A percentile compares a stretch with the other conserved stretches of the same genome.
These are phyloP conservation scores for Myiothlypis coronata DNA, from an alignment of 2,797 vertebrate genomes.

Conservation along the genomic window DNA sequence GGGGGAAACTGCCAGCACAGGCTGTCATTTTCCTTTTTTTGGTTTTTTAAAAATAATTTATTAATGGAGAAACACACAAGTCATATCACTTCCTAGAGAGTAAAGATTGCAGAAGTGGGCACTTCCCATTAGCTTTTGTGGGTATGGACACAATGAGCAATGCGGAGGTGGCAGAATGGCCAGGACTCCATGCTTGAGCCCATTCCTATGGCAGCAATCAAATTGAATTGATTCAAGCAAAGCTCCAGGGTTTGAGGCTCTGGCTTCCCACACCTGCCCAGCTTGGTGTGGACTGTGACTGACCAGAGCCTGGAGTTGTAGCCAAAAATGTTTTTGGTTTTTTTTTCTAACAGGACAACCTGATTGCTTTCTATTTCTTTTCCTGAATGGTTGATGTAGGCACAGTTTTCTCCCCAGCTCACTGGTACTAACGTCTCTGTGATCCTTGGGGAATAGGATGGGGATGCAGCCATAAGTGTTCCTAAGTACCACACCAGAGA, in stretches of 20 bases:
- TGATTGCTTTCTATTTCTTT: background rate
- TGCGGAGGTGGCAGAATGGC: background rate
- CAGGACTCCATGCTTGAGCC: background rate
- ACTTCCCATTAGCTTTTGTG: slow-evolving; percentile 29
- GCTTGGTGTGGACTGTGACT: background rate
- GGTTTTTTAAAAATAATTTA: slow-evolving; percentile 55
- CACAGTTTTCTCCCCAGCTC: background rate
- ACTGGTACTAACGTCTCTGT: background rate
- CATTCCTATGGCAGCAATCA: background rate
- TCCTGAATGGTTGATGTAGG: background rate
- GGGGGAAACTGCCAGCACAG: background rate
- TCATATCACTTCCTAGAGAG: slow-evolving; percentile 65
- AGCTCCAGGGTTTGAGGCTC: background rate
- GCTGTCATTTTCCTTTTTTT: background rate
- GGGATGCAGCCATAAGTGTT: background rate
- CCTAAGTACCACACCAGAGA: background rate
- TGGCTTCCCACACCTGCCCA: background rate
- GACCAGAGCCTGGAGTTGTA: background rate
- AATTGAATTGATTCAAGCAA: background rate
- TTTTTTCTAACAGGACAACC: background rate
- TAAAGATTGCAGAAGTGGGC: slow-evolving; percentile 26
- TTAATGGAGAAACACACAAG: slow-evolving; percentile 65
- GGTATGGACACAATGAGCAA: background rate
- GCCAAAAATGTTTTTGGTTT: background rate
- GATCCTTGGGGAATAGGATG: background rate